Evolutionary conservation across 2,797 vertebrate genomes (phyloP), one percentile per base, ranked within the genome.

Genomic region (Sebastes minor): DNA sequence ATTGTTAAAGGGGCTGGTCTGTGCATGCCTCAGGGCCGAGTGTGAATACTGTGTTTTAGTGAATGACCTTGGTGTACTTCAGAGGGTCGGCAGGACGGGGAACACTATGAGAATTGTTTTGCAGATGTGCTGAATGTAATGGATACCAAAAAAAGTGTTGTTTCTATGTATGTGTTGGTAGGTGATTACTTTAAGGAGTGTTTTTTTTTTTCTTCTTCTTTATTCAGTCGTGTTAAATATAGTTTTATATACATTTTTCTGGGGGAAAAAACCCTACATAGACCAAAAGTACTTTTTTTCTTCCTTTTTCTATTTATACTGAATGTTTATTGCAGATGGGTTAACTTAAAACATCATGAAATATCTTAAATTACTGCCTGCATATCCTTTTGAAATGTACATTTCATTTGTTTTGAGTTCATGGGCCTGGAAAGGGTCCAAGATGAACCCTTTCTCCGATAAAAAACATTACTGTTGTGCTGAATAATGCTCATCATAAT

Each of bases 1-100:
- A 83, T 72, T 84, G 83, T 89, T 68, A 13, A 20, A 79, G 66
- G 67, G 66, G 81, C 74, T 42, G 81, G 76, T 68, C 81, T 38
- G 73, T 72, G 69, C 79, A 72, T 8, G 78, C 78, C 76, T 80
- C 71, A 38, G 78, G 76, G 81, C 76, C 4, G 3, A 60, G 46
- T 13, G 55, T 67, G 73, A 87, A 82, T 60, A 57, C 72, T 56
- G 7, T 56, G 6, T 38, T 78, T 76, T 79, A 72, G 30, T 78
- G 32, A 71, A 70, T 59, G 60, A 87, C 83, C 69, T 73, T 72
- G 18, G 60, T 71, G 66, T 62, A 64, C 63, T 88, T 74, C 52
- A 55, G 28, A 56, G 52, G 16, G 18, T 42, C 62, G 59, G 27
- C 55, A 46, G 57, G 61, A 20, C 30, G 33, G 8, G 20, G 46